These are phyloP conservation scores for Geotrupes spiniger DNA, from an alignment of 2,888 invertebrate species.

Conservation along the genomic window DNA sequence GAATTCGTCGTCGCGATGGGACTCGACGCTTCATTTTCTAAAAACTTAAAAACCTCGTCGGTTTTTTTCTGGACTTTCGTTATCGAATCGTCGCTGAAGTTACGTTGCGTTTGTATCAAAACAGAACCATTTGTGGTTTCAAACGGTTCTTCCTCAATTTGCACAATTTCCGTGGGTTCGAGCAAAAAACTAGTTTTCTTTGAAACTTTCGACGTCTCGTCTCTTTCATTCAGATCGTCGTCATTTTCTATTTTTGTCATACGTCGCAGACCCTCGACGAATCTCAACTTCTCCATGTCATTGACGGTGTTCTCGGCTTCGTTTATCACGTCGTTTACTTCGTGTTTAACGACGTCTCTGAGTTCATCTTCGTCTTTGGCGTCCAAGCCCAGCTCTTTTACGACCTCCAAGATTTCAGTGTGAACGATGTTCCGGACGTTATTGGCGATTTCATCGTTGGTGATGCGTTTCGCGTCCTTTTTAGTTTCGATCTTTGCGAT, in stretches of 20 bases:
- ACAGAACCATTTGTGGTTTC: no score
- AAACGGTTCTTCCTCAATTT: no score
- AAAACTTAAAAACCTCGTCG: conserved; percentile 48
- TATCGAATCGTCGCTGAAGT: conserved; percentile 36
- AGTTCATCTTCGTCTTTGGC: conserved; percentile 11
- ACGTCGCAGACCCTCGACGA: no score
- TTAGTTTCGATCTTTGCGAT: conserved; percentile 33
- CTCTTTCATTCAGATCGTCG: no score
- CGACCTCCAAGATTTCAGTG: conserved; percentile 17
- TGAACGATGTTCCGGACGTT: conserved; percentile 16
- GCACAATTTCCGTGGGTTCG: no score
- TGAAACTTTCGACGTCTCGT: no score
- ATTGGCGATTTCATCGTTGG: conserved; percentile 18
- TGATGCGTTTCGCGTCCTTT: conserved; percentile 11
- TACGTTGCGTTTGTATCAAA: no score
- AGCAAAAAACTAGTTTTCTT: no score
- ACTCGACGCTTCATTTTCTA: conserved; percentile 46
- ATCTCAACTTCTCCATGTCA: no score
- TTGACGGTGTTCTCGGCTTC: conserved; percentile 45
- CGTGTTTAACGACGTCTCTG: conserved; percentile 31
- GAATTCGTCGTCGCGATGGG: conserved; percentile 26
- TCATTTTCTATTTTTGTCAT: no score
- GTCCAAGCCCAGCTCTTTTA: conserved; percentile 21
- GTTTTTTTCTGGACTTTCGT: conserved; percentile 39
- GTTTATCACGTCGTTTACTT: conserved; percentile 42